Evolutionary conservation across 2,113 vertebrate genomes (phyloP).

Genomic region (Coturnix japonica): DNA sequence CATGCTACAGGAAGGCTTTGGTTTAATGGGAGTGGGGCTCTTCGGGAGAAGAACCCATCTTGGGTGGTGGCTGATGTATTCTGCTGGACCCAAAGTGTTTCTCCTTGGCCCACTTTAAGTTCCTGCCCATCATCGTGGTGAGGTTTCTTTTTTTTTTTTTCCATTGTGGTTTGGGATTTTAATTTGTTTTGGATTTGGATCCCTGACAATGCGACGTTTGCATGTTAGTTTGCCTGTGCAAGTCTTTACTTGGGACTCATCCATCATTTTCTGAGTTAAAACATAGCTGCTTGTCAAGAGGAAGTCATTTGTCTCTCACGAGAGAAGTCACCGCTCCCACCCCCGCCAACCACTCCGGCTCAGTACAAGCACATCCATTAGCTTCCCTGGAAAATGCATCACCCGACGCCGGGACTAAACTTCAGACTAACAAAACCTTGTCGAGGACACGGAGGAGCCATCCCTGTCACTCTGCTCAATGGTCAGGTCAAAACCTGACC

Average conservation of each 20-base stretch:
- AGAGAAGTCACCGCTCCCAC: slow-evolving; percentile 30
- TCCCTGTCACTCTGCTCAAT: slow-evolving; percentile 39
- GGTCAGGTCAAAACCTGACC: slow-evolving; percentile 37
- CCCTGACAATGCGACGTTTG: not conserved
- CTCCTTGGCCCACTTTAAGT: not conserved
- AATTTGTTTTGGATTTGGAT: not conserved
- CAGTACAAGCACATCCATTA: slow-evolving; percentile 47
- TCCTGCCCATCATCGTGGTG: fast-evolving
- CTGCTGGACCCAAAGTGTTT: not conserved
- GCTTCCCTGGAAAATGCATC: slow-evolving; percentile 56
- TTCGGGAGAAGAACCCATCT: not conserved
- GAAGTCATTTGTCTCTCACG: slow-evolving; percentile 67
- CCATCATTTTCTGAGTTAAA: slow-evolving; percentile 44
- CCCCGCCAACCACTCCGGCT: not conserved
- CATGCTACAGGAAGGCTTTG: not conserved
- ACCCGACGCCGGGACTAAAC: slow-evolving; percentile 9
- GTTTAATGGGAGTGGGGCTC: not conserved
- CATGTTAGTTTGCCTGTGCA: not conserved
- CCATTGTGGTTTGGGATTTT: not conserved
- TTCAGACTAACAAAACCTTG: slow-evolving; percentile 33
- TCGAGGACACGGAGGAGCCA: slow-evolving; percentile 40
- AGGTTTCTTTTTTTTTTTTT: too few relatives aligned
- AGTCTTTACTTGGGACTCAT: not conserved
- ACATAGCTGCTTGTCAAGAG: slow-evolving; percentile 20
- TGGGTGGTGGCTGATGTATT: fast-evolving